These are phyloP conservation scores for Peromyscus melanophrys DNA, from an alignment of 2,797 vertebrate genomes.

Conservation along the genomic window DNA sequence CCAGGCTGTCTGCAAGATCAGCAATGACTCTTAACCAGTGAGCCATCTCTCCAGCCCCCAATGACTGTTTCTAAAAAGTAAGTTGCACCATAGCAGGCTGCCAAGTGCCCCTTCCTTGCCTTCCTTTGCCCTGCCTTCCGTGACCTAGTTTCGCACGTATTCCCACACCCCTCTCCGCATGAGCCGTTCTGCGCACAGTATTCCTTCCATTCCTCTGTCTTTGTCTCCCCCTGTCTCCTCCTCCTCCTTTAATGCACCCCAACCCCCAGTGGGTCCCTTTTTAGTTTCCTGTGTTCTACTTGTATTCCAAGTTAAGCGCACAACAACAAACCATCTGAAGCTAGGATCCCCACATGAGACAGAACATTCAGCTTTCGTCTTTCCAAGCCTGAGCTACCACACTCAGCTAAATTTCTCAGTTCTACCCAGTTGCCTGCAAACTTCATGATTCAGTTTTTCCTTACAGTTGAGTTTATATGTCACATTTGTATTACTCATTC, in stretches of 20 bases:
- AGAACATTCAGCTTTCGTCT: neutral
- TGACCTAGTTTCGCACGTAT: no score
- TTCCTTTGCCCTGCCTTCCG: neutral
- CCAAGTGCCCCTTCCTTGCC: neutral
- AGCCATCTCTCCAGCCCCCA: neutral
- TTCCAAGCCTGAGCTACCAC: neutral
- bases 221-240: neutral
- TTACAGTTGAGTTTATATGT: neutral
- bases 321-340: neutral
- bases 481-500: neutral
- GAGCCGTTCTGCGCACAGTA: neutral
- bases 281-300: neutral
- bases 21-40: neutral
- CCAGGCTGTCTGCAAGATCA: neutral
- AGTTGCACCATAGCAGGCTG: neutral
- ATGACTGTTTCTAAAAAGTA: neutral
- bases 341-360: neutral
- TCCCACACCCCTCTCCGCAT: no score
- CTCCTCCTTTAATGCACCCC: no score
- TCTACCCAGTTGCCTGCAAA: neutral
- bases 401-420: no score
- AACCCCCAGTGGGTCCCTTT: neutral
- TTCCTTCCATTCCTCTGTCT: neutral
- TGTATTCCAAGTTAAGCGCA: neutral
- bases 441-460: neutral